These are phyloP conservation scores for Leptogaster cylindrica DNA, from an alignment of 2,888 invertebrate genomes.

Conservation along the genomic window DNA sequence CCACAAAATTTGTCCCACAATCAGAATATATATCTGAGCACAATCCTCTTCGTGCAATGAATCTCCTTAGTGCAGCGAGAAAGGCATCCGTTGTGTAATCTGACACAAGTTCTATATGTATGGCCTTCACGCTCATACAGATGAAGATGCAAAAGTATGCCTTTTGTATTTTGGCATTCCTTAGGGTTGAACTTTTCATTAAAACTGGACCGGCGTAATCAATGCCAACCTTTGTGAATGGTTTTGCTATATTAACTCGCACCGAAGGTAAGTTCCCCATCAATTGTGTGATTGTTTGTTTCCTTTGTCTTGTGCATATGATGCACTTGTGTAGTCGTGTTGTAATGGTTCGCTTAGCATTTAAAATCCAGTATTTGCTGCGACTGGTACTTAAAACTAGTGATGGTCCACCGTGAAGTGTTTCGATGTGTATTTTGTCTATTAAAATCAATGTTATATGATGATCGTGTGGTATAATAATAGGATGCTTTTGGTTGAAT, in stretches of 20 bases:
- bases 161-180: neutral
- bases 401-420: neutral
- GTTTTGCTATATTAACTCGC: neutral
- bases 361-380: neutral
- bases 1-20: neutral
- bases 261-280: neutral
- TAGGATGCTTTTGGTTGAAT: neutral
- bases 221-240: neutral
- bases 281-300: neutral
- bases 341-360: neutral
- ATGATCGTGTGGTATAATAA: neutral
- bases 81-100: constrained; percentile 9
- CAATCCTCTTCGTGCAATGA: neutral
- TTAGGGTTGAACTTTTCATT: neutral
- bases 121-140: constrained; percentile 42
- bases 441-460: neutral
- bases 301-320: neutral
- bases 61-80: constrained; percentile 10
- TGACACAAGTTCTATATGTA: constrained; percentile 45
- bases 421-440: neutral
- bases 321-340: neutral
- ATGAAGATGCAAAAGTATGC: constrained; percentile 4
- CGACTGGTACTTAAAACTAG: neutral
- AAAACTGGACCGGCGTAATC: neutral
- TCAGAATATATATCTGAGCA: constrained; percentile 16